Conservation (phyloP, 53 echinoderm and acorn worm genomes). For the Antedon mediterranea region DNA sequence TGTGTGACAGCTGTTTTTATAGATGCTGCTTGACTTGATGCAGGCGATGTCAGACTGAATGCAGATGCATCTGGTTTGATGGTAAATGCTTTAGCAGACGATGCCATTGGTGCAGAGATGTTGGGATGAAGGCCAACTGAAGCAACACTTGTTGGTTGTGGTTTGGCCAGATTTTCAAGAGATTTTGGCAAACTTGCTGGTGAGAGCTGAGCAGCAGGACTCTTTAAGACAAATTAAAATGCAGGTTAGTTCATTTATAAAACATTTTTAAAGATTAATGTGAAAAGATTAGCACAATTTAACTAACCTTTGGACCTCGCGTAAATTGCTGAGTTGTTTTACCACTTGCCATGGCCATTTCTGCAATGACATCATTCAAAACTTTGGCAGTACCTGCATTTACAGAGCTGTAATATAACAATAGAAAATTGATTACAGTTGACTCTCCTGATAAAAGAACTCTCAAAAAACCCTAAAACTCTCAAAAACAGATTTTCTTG, state of each 20-base stretch:
- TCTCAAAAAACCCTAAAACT: too few relatives aligned
- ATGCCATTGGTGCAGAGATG: slow-evolving; percentile 7
- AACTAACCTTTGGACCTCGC: neutral
- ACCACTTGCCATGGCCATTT: slow-evolving; percentile 61
- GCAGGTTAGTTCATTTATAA: neutral
- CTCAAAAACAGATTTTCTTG: too few relatives aligned
- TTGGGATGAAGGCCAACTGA: neutral
- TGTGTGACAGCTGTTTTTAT: neutral
- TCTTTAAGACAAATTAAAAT: neutral
- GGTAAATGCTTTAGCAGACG: neutral
- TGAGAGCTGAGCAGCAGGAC: neutral
- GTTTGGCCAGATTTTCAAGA: neutral
- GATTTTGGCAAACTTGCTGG: neutral
- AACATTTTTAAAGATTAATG: too few relatives aligned
- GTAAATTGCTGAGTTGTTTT: slow-evolving; percentile 28
- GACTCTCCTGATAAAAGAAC: too few relatives aligned
- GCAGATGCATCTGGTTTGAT: slow-evolving; percentile 2
- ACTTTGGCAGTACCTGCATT: slow-evolving; percentile 80
- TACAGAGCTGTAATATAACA: slow-evolving; percentile 36
- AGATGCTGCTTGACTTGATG: neutral
- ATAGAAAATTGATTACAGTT: neutral
- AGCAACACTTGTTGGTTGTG: neutral
- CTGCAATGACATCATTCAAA: slow-evolving; percentile 74
- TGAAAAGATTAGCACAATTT: neutral
- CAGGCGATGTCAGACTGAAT: neutral